Conservation (phyloP, 2,113 vertebrate genomes). For the Calyptomena viridis region DNA sequence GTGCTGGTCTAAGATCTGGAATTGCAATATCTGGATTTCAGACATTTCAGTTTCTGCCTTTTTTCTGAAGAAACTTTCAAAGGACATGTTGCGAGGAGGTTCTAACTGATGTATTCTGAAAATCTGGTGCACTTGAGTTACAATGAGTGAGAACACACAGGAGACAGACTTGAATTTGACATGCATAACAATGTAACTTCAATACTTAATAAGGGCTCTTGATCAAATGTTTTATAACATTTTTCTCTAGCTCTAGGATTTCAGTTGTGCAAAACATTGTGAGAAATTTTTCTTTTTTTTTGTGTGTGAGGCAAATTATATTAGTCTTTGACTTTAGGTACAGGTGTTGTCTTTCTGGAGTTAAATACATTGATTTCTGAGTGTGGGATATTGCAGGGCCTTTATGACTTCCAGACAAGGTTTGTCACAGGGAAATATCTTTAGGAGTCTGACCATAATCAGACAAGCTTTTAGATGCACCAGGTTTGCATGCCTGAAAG, state of each 20-base stretch:
- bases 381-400: background rate
- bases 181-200: background rate
- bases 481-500: background rate
- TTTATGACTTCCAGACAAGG: background rate
- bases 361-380: background rate
- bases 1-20: background rate
- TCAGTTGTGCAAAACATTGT: background rate
- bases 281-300: background rate
- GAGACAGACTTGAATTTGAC: background rate
- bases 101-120: background rate
- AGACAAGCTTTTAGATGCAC: background rate
- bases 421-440: background rate
- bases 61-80: background rate
- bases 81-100: background rate
- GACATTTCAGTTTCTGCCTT: background rate
- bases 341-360: background rate
- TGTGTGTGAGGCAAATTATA: background rate
- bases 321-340: background rate
- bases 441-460: background rate
- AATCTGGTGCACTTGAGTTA: background rate
- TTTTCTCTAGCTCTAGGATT: background rate
- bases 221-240: background rate
- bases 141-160: background rate
- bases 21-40: background rate
- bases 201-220: background rate